Conservation (phyloP, 2,888 invertebrate genomes). For the Gari tellinella region DNA sequence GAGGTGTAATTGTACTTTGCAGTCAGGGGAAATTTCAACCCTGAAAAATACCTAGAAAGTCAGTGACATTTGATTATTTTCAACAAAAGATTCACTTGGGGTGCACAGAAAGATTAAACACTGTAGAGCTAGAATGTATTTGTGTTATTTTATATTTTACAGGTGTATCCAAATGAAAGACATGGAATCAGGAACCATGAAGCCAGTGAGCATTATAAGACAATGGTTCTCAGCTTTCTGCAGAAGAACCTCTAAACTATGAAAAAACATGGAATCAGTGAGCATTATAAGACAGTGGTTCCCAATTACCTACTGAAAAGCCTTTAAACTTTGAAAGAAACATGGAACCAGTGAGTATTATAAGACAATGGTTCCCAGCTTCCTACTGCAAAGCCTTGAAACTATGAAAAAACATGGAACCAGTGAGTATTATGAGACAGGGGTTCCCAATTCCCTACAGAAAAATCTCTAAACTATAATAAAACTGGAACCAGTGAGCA, state of each 20-base stretch:
- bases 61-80: too few species aligned
- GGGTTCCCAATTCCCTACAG: too few species aligned
- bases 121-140: too few species aligned
- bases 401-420: slow-evolving; percentile 96
- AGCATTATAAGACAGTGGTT: slow-evolving; percentile 98
- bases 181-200: slow-evolving; percentile 97
- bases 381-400: slow-evolving; percentile 89
- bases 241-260: slow-evolving; percentile 88
- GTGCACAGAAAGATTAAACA: too few species aligned
- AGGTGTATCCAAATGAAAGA: slow-evolving; percentile 97
- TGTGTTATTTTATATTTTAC: slow-evolving; percentile 60
- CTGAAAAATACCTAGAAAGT: too few species aligned
- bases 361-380: slow-evolving; percentile 96
- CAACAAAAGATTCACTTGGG: too few species aligned
- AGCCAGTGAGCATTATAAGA: slow-evolving; percentile 98
- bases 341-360: slow-evolving; percentile 98
- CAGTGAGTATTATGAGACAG: slow-evolving; percentile 98
- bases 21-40: too few species aligned
- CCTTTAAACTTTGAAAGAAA: too few species aligned
- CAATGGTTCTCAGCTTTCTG: slow-evolving; percentile 95
- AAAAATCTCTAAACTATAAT: too few species aligned
- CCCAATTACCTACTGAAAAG: too few species aligned
- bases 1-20: too few species aligned
- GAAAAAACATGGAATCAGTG: too few species aligned
- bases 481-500: slow-evolving; percentile 95